Percentiles rank a stretch among this genome's conserved stretches.
phyloP scores from a whole-genome alignment of 2,797 vertebrate species.

The Sciurus carolinensis region DNA sequence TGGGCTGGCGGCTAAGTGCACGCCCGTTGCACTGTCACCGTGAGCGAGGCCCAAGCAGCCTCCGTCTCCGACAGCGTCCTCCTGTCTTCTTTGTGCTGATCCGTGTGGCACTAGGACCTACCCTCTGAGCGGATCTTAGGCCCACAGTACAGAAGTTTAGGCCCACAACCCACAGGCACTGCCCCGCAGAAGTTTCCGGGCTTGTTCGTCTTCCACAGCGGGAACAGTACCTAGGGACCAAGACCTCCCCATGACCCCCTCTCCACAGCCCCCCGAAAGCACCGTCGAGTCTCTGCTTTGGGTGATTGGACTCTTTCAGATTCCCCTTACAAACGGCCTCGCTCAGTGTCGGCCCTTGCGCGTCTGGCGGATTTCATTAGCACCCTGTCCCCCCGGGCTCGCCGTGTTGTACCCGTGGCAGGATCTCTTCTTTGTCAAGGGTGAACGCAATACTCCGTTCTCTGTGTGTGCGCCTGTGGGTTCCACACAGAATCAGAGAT shows the following conservation, averaged over 20 bases:
- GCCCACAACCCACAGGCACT: background rate
- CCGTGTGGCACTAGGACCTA: background rate
- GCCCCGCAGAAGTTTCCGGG: rapidly evolving
- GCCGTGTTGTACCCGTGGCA: background rate
- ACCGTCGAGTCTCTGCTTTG: background rate
- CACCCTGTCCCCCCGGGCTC: too few relatives aligned
- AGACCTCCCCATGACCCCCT: rapidly evolving
- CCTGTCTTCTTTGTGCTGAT: background rate
- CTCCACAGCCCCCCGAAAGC: rapidly evolving
- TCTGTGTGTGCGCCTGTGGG: background rate
- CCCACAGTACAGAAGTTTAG: background rate
- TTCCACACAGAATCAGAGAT: background rate
- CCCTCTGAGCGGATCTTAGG: background rate
- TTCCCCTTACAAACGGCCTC: background rate
- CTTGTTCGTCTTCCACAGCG: background rate
- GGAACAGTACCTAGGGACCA: background rate
- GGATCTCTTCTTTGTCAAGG: background rate
- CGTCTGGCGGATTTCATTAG: background rate
- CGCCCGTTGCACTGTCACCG: background rate
- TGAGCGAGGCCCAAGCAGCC: background rate
- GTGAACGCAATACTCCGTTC: background rate
- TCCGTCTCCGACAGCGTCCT: background rate
- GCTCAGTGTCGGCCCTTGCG: too few relatives aligned
- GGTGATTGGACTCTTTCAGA: background rate
- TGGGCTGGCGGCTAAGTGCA: background rate